Base-by-base conservation (phyloP, 1,140 invertebrate genomes). In the Bombus soroeensis region DNA sequence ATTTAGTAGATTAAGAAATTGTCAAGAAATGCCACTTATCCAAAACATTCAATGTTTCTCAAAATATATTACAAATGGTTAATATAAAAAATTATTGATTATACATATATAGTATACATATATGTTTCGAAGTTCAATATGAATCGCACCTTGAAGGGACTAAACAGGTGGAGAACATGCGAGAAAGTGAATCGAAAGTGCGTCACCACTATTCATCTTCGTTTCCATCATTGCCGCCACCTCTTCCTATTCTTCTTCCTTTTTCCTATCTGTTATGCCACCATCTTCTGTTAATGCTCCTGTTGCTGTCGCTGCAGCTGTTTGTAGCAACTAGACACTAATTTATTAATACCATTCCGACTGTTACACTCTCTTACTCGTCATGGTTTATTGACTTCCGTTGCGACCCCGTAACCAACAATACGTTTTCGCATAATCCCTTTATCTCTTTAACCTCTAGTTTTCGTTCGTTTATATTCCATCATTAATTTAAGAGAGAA, bases 311-410 rank as follows among this genome's bases (percentile, higher is more conserved):
- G 10, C 76, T 76, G 75, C 62, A 53, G 87, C 66, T 87, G 88
- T 88, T 89, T 84, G 86, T 75, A 85, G 87, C 91, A 92, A 94
- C 92, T 93, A 93, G 93, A 93, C 93, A 94, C 90, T 94, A 94
- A 94, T 94, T 94, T 94, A 94, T 94, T 94, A 94, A 94, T 94
- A 89, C 92, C 88, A 94, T 92, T 94, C 91, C 88, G 89, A 93
- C 93, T 90, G 80, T 81, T 88, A 88, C 88, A 92, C 91, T 92
- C 89, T 88, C 92, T 93, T 94, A 94, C 91, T 93, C 92, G 92
- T 94, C 92, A 89, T 81, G 78, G 93, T 94, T 94, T 94, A 94
- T 94, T 94, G 93, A 93, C 94, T 93, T 93, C 92, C 91, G 94
- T 94, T 94, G 93, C 88, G 88, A 91, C 91, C 88, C 88, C 87